Evolutionary conservation across 2,888 invertebrate species (phyloP), one percentile per base, ranked within the genome.

Genomic region (Sarcophaga variegata): DNA sequence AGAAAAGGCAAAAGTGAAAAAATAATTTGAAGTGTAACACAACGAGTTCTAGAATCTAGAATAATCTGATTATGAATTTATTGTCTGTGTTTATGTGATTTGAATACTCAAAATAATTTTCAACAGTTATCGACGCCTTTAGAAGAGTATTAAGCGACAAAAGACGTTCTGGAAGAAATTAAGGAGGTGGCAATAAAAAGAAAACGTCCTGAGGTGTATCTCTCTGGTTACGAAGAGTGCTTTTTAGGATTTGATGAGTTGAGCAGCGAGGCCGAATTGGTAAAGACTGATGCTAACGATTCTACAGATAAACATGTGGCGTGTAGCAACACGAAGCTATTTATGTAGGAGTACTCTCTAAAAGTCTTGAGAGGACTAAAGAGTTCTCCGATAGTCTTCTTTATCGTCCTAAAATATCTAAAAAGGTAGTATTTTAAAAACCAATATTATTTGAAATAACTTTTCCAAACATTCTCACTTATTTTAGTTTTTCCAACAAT

Each of bases 211-310:
- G 83, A 86, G 59, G 70, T 89, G 12, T 82, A 84, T 4, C 79
- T 87, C 14, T 89, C 89, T 3, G 88, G 88, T 17, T 90, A 88
- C 2, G 86, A 87, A 67, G 89, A 89, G 12, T 90, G 83, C 62
- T 69, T 90, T 14, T 66, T 90, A n/a, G 89, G 89, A 11, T 89
- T 89, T 62, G 89, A 90, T 81, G 89, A 90, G 62, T 60, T 81
- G 37, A 90, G 87, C 63, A 88, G 89, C 5, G 87, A 90, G 78
- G 88, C 89, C 2, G 83, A 87, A 60, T 72, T 2, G 86, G 37
- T 37, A 37, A 37, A 37, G 37, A 2, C 8, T 37, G 27, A 88
- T 3, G 70, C 79, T 2, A 85, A 88, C 8, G 76, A 45, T 11
- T 59, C 64, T 25, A n/a, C 76, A 47, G 64, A 85, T 27, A 62